Conservation (phyloP, 2,888 invertebrate species). For the Orchesellides sinensis region DNA sequence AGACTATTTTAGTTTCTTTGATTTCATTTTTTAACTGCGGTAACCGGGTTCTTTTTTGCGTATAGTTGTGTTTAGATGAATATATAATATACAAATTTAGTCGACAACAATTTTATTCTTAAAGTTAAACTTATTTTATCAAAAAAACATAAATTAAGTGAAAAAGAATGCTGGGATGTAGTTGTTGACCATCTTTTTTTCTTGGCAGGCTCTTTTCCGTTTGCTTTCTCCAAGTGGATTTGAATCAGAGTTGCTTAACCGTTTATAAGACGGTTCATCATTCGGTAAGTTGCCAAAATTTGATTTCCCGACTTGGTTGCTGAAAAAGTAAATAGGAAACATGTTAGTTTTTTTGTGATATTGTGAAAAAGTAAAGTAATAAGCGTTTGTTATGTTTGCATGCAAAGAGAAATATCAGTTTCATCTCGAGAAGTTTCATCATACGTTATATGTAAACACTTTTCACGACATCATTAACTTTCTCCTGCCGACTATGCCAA, state of each 20-base stretch:
- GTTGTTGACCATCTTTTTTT: background rate
- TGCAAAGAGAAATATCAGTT: too few relatives aligned
- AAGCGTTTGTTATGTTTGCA: too few relatives aligned
- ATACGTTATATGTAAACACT: too few relatives aligned
- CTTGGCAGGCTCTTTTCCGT: background rate
- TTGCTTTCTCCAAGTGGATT: constrained; percentile 4
- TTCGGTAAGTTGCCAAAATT: constrained; percentile 71
- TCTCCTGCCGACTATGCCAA: too few relatives aligned
- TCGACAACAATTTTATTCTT: background rate
- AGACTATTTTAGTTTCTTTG: background rate
- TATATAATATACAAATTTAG: constrained; percentile 4
- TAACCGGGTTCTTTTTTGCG: too few relatives aligned
- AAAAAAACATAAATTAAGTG: background rate
- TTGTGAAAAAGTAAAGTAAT: background rate
- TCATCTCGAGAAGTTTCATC: too few relatives aligned
- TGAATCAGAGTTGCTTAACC: constrained; percentile 46
- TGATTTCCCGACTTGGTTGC: constrained; percentile 72
- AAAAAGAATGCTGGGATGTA: background rate
- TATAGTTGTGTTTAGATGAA: too few relatives aligned
- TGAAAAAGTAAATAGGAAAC: constrained; percentile 35
- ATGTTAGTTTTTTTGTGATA: too few relatives aligned
- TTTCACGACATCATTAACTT: too few relatives aligned
- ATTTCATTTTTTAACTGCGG: background rate
- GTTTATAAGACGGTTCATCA: constrained; percentile 68
- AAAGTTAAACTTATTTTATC: background rate